phyloP scores from a whole-genome alignment of 2,797 vertebrate species.

The Malacoraja senta region DNA sequence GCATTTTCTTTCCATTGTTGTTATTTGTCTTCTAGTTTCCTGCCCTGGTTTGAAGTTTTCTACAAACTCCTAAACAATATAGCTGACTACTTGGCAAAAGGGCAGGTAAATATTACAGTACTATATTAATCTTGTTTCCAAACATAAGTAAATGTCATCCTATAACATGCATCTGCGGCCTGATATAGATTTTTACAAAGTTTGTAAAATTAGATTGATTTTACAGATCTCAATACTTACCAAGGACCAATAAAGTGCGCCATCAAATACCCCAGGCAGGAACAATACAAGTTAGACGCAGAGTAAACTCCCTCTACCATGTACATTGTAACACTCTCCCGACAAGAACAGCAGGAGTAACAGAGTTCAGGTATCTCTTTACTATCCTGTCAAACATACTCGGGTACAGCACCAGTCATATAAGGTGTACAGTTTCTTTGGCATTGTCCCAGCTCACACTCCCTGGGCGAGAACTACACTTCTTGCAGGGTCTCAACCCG shows the following conservation, averaged over 20 bases:
- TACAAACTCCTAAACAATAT: slow-evolving; percentile 82
- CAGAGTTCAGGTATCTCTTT: neutral
- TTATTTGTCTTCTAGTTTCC: slow-evolving; percentile 59
- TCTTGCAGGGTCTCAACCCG: no score
- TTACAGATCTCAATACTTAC: neutral
- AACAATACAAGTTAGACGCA: no score
- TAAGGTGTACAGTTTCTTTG: neutral
- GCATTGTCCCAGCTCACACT: neutral
- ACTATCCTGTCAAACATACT: neutral
- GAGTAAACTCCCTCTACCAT: no score
- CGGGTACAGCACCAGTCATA: neutral
- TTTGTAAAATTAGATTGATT: neutral
- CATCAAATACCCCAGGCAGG: no score
- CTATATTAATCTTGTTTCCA: neutral
- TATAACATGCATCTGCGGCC: neutral
- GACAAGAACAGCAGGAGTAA: no score
- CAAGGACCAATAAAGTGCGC: neutral
- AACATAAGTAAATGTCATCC: neutral
- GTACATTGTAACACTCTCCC: no score
- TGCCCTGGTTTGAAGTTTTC: slow-evolving; percentile 87
- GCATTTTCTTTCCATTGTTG: neutral
- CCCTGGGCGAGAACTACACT: neutral
- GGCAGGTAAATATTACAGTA: slow-evolving; percentile 61
- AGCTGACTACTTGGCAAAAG: slow-evolving; percentile 69
- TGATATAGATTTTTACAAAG: neutral